Evolutionary conservation across 1,140 invertebrate species (phyloP).

Genomic region (Drosophila kikkawai): DNA sequence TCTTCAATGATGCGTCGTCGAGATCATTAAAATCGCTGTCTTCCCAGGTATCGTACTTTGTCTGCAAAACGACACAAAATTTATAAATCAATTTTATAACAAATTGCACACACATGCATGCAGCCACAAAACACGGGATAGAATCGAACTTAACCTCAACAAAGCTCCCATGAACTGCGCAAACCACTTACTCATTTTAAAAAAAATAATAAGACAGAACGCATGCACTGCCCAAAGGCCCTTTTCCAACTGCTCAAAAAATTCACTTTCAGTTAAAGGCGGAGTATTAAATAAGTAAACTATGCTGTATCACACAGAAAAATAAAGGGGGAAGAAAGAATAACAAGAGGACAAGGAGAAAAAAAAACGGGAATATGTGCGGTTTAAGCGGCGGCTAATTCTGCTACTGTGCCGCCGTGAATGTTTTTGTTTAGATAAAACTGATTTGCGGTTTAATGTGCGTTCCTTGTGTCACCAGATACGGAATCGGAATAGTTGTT

Average conservation of each 20-base stretch:
- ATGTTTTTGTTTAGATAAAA: conserved; percentile 23
- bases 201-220: neutral
- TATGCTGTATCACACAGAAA: conserved; percentile 9
- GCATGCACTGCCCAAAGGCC: conserved; percentile 1
- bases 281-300: conserved; percentile 11
- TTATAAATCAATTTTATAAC: conserved; percentile 1
- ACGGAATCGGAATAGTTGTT: conserved; percentile 3
- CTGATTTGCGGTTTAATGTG: conserved; percentile 13
- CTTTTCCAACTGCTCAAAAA: neutral
- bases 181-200: neutral
- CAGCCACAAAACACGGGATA: conserved; percentile 12
- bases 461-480: conserved; percentile 7
- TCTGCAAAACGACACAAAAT: conserved; percentile 37
- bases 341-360: neutral
- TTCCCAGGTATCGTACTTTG: conserved; percentile 86
- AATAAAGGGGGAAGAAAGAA: neutral
- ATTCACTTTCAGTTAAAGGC: neutral
- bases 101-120: conserved; percentile 3
- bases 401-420: neutral
- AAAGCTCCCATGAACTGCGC: neutral
- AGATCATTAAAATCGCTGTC: conserved; percentile 88
- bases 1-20: conserved; percentile 88
- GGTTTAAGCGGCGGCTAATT: conserved; percentile 2
- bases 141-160: conserved; percentile 11
- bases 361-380: conserved; percentile 6